Percentiles rank a stretch among this genome's conserved stretches.
These are phyloP conservation scores for Phylloscopus trochiloides DNA, from an alignment of 2,113 vertebrate species.

Conservation along the genomic window DNA sequence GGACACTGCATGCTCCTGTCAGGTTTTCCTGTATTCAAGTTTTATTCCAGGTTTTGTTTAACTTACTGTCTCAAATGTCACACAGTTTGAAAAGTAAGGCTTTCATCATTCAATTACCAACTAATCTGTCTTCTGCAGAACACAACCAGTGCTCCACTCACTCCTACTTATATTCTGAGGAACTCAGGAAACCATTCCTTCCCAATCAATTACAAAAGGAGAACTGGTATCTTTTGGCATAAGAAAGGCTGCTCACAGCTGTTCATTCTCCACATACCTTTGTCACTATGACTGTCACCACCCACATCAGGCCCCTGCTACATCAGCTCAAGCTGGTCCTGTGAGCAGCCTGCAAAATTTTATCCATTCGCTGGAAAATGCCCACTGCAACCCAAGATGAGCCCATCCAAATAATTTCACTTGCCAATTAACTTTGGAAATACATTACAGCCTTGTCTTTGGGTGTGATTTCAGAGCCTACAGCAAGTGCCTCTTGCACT, in stretches of 20 bases:
- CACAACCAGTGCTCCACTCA: background rate
- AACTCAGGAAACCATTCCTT: background rate
- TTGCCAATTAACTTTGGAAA: conserved; percentile 14
- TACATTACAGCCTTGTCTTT: background rate
- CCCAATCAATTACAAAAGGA: background rate
- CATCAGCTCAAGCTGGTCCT: rapidly evolving
- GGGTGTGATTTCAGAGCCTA: background rate
- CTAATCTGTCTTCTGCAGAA: background rate
- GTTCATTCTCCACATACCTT: background rate
- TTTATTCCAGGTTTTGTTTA: background rate
- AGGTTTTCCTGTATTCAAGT: background rate
- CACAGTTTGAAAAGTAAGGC: background rate
- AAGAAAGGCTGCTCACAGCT: background rate
- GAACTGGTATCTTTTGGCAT: background rate
- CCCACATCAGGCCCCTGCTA: background rate
- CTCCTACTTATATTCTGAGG: background rate
- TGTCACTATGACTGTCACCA: background rate
- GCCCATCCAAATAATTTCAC: conserved; percentile 1
- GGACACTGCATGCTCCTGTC: background rate
- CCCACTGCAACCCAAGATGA: background rate
- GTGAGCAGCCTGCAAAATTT: background rate
- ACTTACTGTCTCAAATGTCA: background rate
- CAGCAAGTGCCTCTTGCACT: too few relatives aligned
- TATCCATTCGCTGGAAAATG: background rate
- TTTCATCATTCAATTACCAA: background rate